These are phyloP conservation scores for Tyrophagus putrescentiae DNA, from an alignment of 1,140 invertebrate species.

Conservation along the genomic window DNA sequence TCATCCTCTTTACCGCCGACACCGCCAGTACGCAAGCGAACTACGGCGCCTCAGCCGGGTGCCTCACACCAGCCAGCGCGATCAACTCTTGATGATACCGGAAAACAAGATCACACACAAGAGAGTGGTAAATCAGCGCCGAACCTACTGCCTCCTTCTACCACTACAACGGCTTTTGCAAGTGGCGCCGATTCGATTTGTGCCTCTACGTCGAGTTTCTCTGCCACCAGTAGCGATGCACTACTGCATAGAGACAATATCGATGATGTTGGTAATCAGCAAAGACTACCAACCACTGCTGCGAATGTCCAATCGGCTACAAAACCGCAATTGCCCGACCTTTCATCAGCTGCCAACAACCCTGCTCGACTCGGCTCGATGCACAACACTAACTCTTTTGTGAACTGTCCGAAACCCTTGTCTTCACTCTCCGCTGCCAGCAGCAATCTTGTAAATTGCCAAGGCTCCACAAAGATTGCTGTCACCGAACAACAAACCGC, in stretches of 20 bases:
- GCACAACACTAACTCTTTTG: not conserved
- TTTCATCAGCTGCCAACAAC: not conserved
- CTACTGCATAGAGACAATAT: not conserved
- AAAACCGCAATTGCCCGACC: not conserved
- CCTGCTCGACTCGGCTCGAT: conserved; percentile 2
- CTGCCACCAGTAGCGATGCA: not conserved
- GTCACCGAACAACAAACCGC: no score
- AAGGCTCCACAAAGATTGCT: no score
- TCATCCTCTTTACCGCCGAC: conserved; percentile 13
- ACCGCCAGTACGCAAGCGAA: conserved; percentile 11
- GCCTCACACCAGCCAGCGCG: not conserved
- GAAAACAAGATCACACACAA: not conserved
- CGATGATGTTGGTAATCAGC: not conserved
- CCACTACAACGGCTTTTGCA: not conserved
- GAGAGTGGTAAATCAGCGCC: no score
- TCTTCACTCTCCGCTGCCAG: no score
- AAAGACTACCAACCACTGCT: not conserved
- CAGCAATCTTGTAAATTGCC: not conserved
- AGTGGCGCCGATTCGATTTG: not conserved
- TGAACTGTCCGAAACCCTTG: not conserved
- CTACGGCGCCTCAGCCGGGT: not conserved
- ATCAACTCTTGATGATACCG: not conserved
- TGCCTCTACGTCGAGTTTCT: not conserved
- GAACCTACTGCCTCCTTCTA: no score
- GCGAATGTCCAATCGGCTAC: not conserved